Evolutionary conservation across 92 coral and sea anemone genomes (phyloP), one percentile per base, ranked within the genome.

Genomic region (Siderastrea siderea): DNA sequence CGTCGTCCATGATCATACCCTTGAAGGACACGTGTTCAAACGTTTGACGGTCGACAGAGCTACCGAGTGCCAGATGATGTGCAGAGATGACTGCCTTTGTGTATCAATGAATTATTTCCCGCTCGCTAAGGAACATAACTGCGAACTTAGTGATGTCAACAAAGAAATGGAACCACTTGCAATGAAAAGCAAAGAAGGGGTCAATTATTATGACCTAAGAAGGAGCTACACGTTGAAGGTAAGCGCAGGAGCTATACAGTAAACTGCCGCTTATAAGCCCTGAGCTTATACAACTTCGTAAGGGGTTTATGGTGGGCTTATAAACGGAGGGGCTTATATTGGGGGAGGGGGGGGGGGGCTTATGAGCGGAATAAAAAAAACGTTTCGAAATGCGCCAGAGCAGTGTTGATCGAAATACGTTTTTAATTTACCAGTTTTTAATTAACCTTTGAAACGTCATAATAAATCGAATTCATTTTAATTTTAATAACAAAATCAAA

Each of bases 1-100:
- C 9, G 50, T 76, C 12, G 80, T 76, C 50, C 26, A 15, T 7
- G 51, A 76, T 47, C 68, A 76, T 19, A 48, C 49, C 52, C 68
- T 76, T 9, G 43, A 76, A 45, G 81, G 81, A 57, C 81, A 76
- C 54, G 67, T 76, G 68, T 13, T 76, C 46, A 76, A 5, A 15
- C 49, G 47, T 14, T 0, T n/a, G 47, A 58, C 81, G 13, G 81
- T 76, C 9, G 13, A 43, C 38, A 43, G 11, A 5, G 67, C 15
- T 2, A 43, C 53, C 6, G 12, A 59, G 38, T 76, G 81, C 58
- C 81, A 55, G 52, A 43, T 26, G 2, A 7, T 4, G 49, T 76
- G 81, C 12, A 59, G 13, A 45, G 67, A 76, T 57, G 68, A 76
- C 65, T 58, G 68, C 12, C 66, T 47, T 26, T 76, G 81, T 76